Conservation (phyloP, 2,113 vertebrate species). For the Brachypteracias leptosomus region DNA sequence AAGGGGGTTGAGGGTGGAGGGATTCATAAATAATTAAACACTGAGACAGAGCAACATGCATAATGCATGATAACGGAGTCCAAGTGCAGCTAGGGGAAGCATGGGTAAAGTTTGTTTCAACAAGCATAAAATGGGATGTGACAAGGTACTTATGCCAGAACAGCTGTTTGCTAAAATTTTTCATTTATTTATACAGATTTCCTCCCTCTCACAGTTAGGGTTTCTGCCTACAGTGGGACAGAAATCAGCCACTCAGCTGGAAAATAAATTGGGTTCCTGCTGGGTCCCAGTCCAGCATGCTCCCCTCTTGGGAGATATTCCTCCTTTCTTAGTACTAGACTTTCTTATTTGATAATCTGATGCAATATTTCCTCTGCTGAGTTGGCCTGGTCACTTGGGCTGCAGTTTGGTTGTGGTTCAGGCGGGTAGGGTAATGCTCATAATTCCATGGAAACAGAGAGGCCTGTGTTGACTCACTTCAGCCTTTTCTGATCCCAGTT, state of each 20-base stretch:
- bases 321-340: background rate
- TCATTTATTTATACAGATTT: constrained; percentile 6
- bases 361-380: background rate
- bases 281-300: background rate
- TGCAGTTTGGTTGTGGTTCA: background rate
- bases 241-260: background rate
- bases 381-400: fast-evolving
- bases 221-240: background rate
- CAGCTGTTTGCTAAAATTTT: background rate
- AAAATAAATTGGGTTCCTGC: background rate
- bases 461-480: background rate
- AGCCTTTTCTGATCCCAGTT: background rate
- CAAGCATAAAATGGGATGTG: constrained; percentile 20
- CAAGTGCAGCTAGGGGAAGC: background rate
- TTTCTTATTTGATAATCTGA: background rate
- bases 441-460: background rate
- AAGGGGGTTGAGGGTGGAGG: background rate
- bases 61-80: constrained; percentile 31
- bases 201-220: background rate
- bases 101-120: background rate
- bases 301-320: background rate
- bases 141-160: background rate
- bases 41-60: background rate
- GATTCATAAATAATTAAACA: background rate
- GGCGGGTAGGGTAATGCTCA: fast-evolving